Evolutionary conservation across 2,888 invertebrate genomes (phyloP).

Genomic region (Ectemnius cavifrons): DNA sequence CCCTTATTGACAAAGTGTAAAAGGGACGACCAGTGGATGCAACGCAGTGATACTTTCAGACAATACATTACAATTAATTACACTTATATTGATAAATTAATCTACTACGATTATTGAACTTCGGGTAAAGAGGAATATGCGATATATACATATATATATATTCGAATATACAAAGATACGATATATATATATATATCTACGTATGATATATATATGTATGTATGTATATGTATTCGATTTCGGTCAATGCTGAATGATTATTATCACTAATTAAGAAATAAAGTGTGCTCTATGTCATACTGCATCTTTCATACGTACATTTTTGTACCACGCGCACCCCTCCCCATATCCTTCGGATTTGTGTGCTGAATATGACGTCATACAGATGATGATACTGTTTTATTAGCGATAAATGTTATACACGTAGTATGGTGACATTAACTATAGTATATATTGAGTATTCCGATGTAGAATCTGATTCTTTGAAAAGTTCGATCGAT

Average conservation of each 20-base stretch:
- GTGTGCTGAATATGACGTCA: neutral
- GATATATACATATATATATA: conserved; percentile 41
- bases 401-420: neutral
- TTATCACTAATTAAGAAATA: conserved; percentile 76
- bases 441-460: neutral
- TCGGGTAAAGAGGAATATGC: conserved; percentile 69
- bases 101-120: conserved; percentile 74
- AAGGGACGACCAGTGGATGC: conserved; percentile 72
- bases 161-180: neutral
- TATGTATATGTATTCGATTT: conserved; percentile 62
- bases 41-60: conserved; percentile 77
- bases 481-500: neutral
- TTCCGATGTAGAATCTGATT: neutral
- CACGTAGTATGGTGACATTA: too few relatives aligned
- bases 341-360: neutral
- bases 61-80: conserved; percentile 77
- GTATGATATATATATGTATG: conserved; percentile 39
- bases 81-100: conserved; percentile 76
- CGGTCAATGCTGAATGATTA: conserved; percentile 76
- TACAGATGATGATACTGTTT: neutral
- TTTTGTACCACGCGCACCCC: neutral
- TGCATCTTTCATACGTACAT: conserved; percentile 20
- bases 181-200: conserved; percentile 30
- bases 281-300: conserved; percentile 77
- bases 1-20: conserved; percentile 47